Evolutionary conservation across 2,888 invertebrate species (phyloP), one percentile per base, ranked within the genome.

Genomic region (Geotrupes spiniger): DNA sequence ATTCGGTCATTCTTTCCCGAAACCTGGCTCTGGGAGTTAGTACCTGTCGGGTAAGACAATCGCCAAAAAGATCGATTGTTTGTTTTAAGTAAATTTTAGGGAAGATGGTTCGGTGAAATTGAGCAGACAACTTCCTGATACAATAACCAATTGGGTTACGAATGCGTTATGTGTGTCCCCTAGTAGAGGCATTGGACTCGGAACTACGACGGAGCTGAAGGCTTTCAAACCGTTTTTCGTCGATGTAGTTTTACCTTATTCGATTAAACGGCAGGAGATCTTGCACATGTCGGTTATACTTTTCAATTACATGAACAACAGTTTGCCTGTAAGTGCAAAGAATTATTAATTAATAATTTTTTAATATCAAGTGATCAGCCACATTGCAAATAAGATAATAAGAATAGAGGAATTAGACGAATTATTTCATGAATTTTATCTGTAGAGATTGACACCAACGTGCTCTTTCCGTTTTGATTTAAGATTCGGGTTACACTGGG

Each of bases 201-300:
- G 63, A 31, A 41, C 53, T 38, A 58, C 59, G 38, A 60, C 49
- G 14, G 65, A 72, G 53, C 58, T 74, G 16, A 67, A 76, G 1
- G 77, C 77, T 14, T 87, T 87, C 68, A 84, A 87, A 47, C 85
- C 86, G 4, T 86, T 89, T 70, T 89, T 89, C 71, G 76, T 87
- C 15, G 85, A 88, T 57, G 80, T 86, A 25, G 79, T 82, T 46
- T 71, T 82, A 11, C 87, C 89, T 0, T 81, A 81, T 50, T 80
- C 82, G 0, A 76, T 87, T 0, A 81, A 84, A 46, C 76, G 84
- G 8, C 83, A 82, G 0, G 89, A 89, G 71, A 70, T 76, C 10
- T 70, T 84, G 16, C 78, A 82, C 38, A 69, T 89, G 39, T 77
- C 81, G 52, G 83, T 86, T 11, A 78, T 84, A 0, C 75, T 88